Conservation (phyloP, 2,888 invertebrate genomes). For the Desoria tigrina region DNA sequence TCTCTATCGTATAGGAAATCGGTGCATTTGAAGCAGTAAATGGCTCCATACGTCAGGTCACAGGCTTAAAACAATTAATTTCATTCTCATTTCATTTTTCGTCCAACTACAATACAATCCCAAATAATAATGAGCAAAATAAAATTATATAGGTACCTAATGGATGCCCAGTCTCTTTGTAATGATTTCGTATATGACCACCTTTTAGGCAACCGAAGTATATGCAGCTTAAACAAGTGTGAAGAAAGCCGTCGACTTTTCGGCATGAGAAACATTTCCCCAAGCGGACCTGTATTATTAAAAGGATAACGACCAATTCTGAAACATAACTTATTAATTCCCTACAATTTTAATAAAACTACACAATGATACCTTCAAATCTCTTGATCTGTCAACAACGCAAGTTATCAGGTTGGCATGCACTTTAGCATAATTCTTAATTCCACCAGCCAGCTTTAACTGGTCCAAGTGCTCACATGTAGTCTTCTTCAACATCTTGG, state of each 20-base stretch:
- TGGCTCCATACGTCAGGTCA: conserved; percentile 83
- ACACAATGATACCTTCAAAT: conserved; percentile 70
- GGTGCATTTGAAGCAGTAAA: conserved; percentile 85
- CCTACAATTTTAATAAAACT: not conserved
- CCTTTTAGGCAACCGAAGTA: conserved; percentile 84
- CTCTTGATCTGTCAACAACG: conserved; percentile 75
- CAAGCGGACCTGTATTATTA: conserved; percentile 65
- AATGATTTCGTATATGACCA: conserved; percentile 83
- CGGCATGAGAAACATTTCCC: conserved; percentile 44
- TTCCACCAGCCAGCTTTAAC: conserved; percentile 76
- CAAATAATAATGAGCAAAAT: not conserved
- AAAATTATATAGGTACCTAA: conserved; percentile 62
- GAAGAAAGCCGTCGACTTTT: conserved; percentile 58
- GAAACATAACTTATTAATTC: too few species aligned
- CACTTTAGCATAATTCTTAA: conserved; percentile 73
- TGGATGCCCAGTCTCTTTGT: conserved; percentile 75
- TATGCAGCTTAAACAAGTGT: conserved; percentile 83
- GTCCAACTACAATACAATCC: not conserved
- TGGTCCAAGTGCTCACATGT: conserved; percentile 73
- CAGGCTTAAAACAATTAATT: conserved; percentile 64
- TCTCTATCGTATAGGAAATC: conserved; percentile 90
- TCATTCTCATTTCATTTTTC: conserved; percentile 18
- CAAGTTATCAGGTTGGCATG: conserved; percentile 84
- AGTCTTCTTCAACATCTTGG: conserved; percentile 22
- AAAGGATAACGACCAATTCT: too few species aligned